Percentiles rank a stretch among this genome's conserved stretches.
Conservation (phyloP, 2,113 vertebrate species). For the Tragelaphus scriptus region DNA sequence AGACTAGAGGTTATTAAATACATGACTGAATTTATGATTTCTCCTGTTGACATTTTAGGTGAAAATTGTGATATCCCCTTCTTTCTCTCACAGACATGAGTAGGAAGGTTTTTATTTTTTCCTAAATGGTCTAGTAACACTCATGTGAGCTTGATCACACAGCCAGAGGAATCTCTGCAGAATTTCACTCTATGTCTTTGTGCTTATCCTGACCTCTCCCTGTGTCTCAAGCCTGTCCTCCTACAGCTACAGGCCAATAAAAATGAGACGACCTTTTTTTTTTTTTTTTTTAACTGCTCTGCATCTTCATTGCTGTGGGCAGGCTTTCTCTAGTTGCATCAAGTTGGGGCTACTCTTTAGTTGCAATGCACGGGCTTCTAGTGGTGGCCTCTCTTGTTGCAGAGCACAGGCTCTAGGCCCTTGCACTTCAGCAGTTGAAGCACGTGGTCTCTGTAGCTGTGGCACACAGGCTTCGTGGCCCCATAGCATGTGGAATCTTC, state of each 20-base stretch:
- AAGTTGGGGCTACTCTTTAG: background rate
- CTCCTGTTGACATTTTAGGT: background rate
- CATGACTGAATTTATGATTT: background rate
- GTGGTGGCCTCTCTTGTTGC: background rate
- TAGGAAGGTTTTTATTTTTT: slow-evolving; percentile 75
- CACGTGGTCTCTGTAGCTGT: background rate
- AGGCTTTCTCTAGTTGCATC: background rate
- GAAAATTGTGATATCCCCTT: background rate
- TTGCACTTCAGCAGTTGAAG: background rate
- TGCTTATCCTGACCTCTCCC: slow-evolving; percentile 68
- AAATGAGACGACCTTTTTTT: slow-evolving; percentile 56
- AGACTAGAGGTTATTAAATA: background rate
- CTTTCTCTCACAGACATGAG: slow-evolving; percentile 62
- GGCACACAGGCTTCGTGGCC: fast-evolving
- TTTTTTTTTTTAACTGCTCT: background rate
- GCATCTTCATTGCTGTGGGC: background rate
- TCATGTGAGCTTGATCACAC: slow-evolving; percentile 49
- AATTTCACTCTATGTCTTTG: slow-evolving; percentile 73
- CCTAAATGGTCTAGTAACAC: slow-evolving; percentile 57
- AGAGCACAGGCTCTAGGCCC: background rate
- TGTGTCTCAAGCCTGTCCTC: slow-evolving; percentile 63
- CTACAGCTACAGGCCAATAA: slow-evolving; percentile 19
- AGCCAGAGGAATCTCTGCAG: background rate
- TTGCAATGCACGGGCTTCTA: background rate
- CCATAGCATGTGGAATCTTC: background rate